Evolutionary conservation across 2,888 invertebrate species (phyloP).

Genomic region (Ellobium chinense): DNA sequence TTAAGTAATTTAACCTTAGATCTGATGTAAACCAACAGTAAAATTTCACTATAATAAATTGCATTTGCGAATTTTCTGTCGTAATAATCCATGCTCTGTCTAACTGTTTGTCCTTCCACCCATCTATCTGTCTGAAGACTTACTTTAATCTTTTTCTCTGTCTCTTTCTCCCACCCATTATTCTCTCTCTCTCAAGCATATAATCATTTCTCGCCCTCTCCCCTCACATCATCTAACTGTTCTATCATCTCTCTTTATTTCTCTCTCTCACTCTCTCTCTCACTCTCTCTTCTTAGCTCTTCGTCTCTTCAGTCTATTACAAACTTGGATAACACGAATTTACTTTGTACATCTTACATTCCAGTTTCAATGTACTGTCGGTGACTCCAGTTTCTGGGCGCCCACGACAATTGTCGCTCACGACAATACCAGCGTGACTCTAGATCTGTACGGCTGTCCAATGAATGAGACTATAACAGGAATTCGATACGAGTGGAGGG

Average conservation of each 20-base stretch:
- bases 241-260: no score
- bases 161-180: no score
- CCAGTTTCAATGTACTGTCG: not conserved
- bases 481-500: slow-evolving; percentile 61
- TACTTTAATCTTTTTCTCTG: no score
- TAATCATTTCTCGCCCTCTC: no score
- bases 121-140: no score
- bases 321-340: no score
- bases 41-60: no score
- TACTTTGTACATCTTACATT: not conserved
- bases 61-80: not conserved
- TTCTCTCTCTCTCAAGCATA: no score
- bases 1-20: no score
- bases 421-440: slow-evolving; percentile 16
- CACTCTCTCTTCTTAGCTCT: not conserved
- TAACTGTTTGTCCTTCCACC: not conserved
- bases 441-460: slow-evolving; percentile 30
- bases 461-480: slow-evolving; percentile 40
- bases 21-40: no score
- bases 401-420: not conserved
- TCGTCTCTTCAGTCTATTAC: no score
- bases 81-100: not conserved
- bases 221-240: no score
- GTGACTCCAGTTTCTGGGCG: slow-evolving; percentile 5
- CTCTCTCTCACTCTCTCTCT: not conserved